Evolutionary conservation across 2,797 vertebrate genomes (phyloP).

Genomic region (Myotis findleyi): DNA sequence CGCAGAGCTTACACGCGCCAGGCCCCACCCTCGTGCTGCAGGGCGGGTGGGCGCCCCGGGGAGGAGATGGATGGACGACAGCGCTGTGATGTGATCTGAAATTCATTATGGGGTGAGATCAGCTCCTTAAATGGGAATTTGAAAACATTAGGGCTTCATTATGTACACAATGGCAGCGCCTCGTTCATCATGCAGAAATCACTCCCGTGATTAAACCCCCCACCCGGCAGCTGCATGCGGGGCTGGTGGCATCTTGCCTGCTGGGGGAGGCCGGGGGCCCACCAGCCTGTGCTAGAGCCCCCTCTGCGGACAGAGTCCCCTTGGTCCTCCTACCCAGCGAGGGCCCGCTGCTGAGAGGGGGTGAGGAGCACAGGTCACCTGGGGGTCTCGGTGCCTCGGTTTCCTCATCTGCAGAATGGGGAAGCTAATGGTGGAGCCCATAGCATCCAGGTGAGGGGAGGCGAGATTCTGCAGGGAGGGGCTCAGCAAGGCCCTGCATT

Average conservation of each 20-base stretch:
- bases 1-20: background rate
- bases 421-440: accelerated
- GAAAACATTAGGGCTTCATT: slow-evolving; percentile 84
- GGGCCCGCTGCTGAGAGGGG: background rate
- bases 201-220: slow-evolving; percentile 73
- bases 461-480: background rate
- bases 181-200: slow-evolving; percentile 79
- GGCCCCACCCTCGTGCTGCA: background rate
- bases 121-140: slow-evolving; percentile 82
- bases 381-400: background rate
- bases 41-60: background rate
- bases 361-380: background rate
- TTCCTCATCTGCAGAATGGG: background rate
- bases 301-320: too few relatives aligned
- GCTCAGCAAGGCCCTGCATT: background rate
- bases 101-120: slow-evolving; percentile 81
- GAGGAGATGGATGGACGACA: slow-evolving; percentile 67
- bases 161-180: slow-evolving; percentile 66
- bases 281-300: background rate
- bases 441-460: accelerated
- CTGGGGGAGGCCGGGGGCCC: background rate
- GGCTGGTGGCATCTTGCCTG: slow-evolving; percentile 49
- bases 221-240: slow-evolving; percentile 46
- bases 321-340: background rate
- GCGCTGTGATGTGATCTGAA: slow-evolving; percentile 52